Percentiles rank a stretch among this genome's conserved stretches.
Conservation (phyloP, 2,888 invertebrate species). For the Hermaeophaga mercurialis region DNA sequence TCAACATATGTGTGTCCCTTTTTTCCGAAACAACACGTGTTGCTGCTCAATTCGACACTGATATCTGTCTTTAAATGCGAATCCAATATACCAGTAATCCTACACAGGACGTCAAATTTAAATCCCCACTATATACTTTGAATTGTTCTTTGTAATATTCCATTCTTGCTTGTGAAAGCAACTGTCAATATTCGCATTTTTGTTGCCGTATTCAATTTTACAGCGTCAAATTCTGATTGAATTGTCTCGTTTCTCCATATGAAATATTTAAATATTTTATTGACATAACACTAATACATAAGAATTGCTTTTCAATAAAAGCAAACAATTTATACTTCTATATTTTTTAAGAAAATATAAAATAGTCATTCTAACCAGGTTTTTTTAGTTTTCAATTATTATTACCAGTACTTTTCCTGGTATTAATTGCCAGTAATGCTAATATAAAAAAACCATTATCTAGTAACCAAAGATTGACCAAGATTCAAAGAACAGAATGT, state of each 20-base stretch:
- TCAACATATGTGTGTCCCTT: slow-evolving; percentile 22
- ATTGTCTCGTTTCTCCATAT: slow-evolving; percentile 1
- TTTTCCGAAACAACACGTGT: slow-evolving; percentile 29
- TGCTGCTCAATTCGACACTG: slow-evolving; percentile 26
- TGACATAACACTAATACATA: too few relatives aligned
- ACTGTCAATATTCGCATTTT: slow-evolving; percentile 4
- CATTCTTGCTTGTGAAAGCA: slow-evolving; percentile 4
- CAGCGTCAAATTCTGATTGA: slow-evolving; percentile 7
- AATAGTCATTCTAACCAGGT: too few relatives aligned
- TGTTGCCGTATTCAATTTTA: slow-evolving; percentile 1
- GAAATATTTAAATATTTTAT: too few relatives aligned
- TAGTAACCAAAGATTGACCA: too few relatives aligned
- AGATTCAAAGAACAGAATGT: too few relatives aligned
- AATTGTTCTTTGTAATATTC: slow-evolving; percentile 1
- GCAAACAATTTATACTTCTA: too few relatives aligned
- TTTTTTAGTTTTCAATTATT: too few relatives aligned
- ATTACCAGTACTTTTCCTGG: too few relatives aligned
- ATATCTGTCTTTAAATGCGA: slow-evolving; percentile 28
- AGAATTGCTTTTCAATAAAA: too few relatives aligned
- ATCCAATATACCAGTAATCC: slow-evolving; percentile 22
- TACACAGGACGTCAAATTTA: slow-evolving; percentile 9
- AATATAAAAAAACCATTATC: too few relatives aligned
- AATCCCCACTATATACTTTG: slow-evolving; percentile 12
- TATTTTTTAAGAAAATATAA: too few relatives aligned
- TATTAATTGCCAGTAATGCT: too few relatives aligned